Percentiles rank a stretch among this genome's conserved stretches.
Conservation (phyloP, 1,140 invertebrate genomes). For the Drosophila kohkoa region DNA sequence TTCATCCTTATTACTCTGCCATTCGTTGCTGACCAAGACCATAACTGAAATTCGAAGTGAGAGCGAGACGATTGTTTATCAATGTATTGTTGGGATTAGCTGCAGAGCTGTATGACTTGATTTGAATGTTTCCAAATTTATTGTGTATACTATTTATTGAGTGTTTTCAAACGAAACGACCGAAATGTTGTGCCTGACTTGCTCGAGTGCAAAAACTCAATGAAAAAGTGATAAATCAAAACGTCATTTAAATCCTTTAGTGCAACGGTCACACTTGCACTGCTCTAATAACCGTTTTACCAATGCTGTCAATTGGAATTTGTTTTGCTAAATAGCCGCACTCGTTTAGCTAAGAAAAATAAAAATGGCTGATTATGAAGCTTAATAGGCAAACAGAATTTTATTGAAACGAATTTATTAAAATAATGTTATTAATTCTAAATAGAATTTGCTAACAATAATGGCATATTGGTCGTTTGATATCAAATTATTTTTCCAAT, state of each 20-base stretch:
- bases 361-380: too few relatives aligned
- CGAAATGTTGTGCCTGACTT: constrained; percentile 9
- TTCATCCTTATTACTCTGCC: constrained; percentile 64
- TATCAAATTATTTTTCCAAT: not conserved
- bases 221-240: constrained; percentile 7
- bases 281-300: not conserved
- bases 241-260: not conserved
- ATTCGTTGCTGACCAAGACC: constrained; percentile 75
- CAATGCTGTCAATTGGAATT: constrained; percentile 1
- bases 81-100: constrained; percentile 12
- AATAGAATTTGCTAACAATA: not conserved
- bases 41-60: constrained; percentile 52
- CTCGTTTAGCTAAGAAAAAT: too few relatives aligned
- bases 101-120: constrained; percentile 30
- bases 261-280: not conserved
- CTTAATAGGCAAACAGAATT: too few relatives aligned
- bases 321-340: too few relatives aligned
- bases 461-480: not conserved
- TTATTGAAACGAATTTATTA: too few relatives aligned
- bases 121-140: constrained; percentile 36
- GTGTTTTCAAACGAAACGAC: constrained; percentile 25
- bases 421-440: not conserved
- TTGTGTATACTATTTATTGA: constrained; percentile 10
- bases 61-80: constrained; percentile 9
- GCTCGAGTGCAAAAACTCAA: constrained; percentile 24